A percentile compares a stretch with the other conserved stretches of the same genome.
Evolutionary conservation across 2,797 vertebrate genomes (phyloP).

Genomic region (Zenarchopterus dispar): DNA sequence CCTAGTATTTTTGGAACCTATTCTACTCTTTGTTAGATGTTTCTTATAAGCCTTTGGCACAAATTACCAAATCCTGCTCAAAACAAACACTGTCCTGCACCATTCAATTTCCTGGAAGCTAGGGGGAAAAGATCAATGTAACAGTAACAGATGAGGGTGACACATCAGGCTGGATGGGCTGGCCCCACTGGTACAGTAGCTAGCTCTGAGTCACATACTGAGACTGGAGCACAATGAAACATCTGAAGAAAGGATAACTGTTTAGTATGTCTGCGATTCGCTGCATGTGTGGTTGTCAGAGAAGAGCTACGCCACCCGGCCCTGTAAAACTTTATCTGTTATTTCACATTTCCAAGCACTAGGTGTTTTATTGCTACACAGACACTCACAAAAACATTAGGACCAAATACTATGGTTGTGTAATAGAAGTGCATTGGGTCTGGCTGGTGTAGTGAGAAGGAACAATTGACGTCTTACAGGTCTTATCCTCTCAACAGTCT

Average conservation of each 20-base stretch:
- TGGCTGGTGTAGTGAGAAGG: constrained; percentile 34
- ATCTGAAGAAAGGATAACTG: constrained; percentile 74
- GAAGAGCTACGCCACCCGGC: constrained; percentile 61
- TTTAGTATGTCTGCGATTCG: constrained; percentile 62
- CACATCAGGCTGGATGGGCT: constrained; percentile 57
- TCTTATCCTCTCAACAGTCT: constrained; percentile 46
- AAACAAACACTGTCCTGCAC: constrained; percentile 76
- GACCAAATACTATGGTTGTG: constrained; percentile 66
- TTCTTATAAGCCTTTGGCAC: constrained; percentile 48
- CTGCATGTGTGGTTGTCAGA: constrained; percentile 57
- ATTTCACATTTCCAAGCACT: constrained; percentile 79
- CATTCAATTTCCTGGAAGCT: constrained; percentile 67
- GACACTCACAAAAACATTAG: constrained; percentile 72
- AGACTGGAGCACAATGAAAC: constrained; percentile 61
- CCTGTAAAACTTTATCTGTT: constrained; percentile 77
- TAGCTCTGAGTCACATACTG: constrained; percentile 59
- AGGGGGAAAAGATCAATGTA: constrained; percentile 45
- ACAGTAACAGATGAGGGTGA: constrained; percentile 62
- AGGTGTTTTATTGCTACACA: constrained; percentile 75
- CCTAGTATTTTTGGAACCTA: constrained; percentile 62
- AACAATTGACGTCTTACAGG: constrained; percentile 61
- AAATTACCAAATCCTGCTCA: constrained; percentile 48
- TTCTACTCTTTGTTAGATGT: constrained; percentile 46
- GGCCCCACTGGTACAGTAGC: constrained; percentile 55
- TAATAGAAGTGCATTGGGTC: constrained; percentile 46